phyloP scores from a whole-genome alignment of 2,797 vertebrate species.

The Spinus pinus region DNA sequence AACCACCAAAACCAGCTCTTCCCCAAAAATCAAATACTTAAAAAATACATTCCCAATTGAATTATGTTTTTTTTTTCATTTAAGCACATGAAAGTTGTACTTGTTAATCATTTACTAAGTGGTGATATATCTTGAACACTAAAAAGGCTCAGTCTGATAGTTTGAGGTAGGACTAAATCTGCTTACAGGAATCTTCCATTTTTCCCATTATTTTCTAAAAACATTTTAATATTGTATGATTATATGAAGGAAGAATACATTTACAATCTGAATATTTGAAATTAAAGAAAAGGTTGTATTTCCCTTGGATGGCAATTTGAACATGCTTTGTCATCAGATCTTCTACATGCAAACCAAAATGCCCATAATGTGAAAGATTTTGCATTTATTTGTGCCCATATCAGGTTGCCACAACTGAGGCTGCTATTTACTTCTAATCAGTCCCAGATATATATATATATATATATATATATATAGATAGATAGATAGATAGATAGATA shows the following conservation, averaged over 20 bases:
- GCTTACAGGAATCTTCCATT: background rate
- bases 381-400: background rate
- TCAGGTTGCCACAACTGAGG: background rate
- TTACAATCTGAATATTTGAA: background rate
- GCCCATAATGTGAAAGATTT: background rate
- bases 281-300: background rate
- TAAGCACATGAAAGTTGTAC: background rate
- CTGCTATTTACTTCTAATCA: background rate
- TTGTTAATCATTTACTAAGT: background rate
- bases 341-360: background rate
- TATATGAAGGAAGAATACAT: background rate
- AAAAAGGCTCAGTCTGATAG: background rate
- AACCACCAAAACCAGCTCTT: accelerated
- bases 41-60: background rate
- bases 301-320: background rate
- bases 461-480: too few relatives aligned
- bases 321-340: background rate
- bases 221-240: background rate
- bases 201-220: background rate
- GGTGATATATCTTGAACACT: background rate
- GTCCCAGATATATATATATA: background rate
- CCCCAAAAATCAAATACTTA: background rate
- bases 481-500: too few relatives aligned
- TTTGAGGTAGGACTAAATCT: background rate
- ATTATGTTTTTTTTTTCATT: background rate